Base-by-base conservation (phyloP, 2,113 vertebrate species). In the Panurus biarmicus region DNA sequence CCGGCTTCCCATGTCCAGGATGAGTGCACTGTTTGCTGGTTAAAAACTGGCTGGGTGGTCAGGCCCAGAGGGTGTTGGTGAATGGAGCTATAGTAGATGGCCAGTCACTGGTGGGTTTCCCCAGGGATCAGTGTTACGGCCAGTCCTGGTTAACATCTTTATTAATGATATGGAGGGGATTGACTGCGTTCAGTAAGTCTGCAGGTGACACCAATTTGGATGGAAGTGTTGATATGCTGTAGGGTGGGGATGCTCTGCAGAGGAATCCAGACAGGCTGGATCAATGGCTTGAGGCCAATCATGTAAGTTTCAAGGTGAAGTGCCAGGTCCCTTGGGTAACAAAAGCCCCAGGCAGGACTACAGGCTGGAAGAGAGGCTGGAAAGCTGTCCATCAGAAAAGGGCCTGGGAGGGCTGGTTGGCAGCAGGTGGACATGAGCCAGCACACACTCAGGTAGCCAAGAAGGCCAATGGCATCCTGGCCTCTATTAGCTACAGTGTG, bases 101-200 rank as follows among this genome's bases (percentile, higher is more conserved):
- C 28, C 31, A 15, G 31, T 75, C 42, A 50, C 61, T 48, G 35
- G 12, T 42, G 33, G 40, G 22, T 33, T 57, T 66, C 25, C 20
- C 12, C 33, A 53, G 54, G 11, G 28, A 36, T 61, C 28, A 53
- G 24, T 1, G 0, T 69, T 18, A 22, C 1, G 1, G 28, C 47
- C 47, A 61, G 1, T 53, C 19, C 40, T n/a, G 28, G 31, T n/a
- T 70, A 61, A 40, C 28, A 45, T 45, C 35, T 60, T 48, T 42
- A 9, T 45, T 14, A 29, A 44, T 19, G 20, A 19, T n/a, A 42
- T 10, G 15, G 29, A 61, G 29, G 23, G 20, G 19, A n/a, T 40
- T 54, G n/a, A 29, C 24, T 40, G 24, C 23, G 70, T 40, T 62
- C 28, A n/a, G 5, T 38, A 70, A n/a, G 19, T 40, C 20, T 62